These are phyloP conservation scores for Eupithecia tripunctaria DNA, from an alignment of 2,888 invertebrate species.

Conservation along the genomic window DNA sequence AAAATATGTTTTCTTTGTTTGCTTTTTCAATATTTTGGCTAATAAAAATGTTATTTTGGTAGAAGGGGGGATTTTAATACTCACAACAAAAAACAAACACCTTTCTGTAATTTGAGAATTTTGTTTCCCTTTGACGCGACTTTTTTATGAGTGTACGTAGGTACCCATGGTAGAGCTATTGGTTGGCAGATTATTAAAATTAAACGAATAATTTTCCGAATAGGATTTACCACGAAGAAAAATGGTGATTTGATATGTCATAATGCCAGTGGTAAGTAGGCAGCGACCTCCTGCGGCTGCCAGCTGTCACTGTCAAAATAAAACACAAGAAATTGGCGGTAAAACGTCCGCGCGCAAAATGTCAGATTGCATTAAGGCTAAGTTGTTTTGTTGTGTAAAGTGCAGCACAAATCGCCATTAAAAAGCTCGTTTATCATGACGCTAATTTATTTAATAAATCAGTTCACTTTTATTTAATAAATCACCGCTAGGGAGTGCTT, in stretches of 20 bases:
- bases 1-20: constrained; percentile 56
- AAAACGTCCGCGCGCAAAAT: constrained; percentile 12
- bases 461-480: constrained; percentile 74
- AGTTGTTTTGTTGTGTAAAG: constrained; percentile 42
- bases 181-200: neutral
- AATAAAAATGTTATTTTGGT: constrained; percentile 46
- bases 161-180: neutral
- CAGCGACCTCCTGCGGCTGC: constrained; percentile 13
- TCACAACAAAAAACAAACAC: neutral
- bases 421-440: constrained; percentile 70
- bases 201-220: neutral
- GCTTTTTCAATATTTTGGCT: constrained; percentile 47
- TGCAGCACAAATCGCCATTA: constrained; percentile 62
- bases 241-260: constrained; percentile 6
- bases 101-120: constrained; percentile 4
- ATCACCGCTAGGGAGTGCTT: constrained; percentile 66
- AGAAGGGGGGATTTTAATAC: constrained; percentile 47
- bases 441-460: constrained; percentile 82
- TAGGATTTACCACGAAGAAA: neutral
- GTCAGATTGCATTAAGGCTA: constrained; percentile 49
- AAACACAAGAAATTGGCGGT: constrained; percentile 40
- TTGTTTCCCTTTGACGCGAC: neutral
- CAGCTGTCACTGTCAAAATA: constrained; percentile 19
- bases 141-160: neutral
- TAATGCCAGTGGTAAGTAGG: constrained; percentile 10